These are phyloP conservation scores for Spinus pinus DNA, from an alignment of 2,797 vertebrate species.

Conservation along the genomic window DNA sequence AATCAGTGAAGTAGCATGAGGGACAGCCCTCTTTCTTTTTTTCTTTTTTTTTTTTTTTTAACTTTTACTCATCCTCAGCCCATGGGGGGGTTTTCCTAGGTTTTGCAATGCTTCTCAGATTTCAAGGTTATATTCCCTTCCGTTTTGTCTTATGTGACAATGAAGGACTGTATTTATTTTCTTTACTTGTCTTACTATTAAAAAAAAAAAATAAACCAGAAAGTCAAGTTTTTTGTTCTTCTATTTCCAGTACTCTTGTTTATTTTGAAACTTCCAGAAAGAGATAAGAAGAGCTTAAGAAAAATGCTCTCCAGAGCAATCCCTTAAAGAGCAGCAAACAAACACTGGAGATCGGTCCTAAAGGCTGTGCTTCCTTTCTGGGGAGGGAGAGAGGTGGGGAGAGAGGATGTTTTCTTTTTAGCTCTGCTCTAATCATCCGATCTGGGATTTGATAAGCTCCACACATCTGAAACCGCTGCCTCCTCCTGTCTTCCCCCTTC, in stretches of 20 bases:
- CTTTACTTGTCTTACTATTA: neutral
- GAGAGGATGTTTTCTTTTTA: constrained; percentile 58
- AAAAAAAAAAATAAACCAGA: neutral
- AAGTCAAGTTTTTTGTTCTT: neutral
- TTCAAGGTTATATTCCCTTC: neutral
- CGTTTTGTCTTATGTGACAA: neutral
- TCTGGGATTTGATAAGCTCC: constrained; percentile 54
- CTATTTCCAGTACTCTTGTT: neutral
- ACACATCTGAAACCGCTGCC: constrained; percentile 13
- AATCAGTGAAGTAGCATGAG: neutral
- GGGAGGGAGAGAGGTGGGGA: constrained; percentile 2
- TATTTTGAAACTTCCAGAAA: constrained; percentile 43
- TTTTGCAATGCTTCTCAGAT: neutral
- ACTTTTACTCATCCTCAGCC: neutral
- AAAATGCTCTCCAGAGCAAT: constrained; percentile 41
- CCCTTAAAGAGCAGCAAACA: constrained; percentile 45
- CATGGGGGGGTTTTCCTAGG: neutral
- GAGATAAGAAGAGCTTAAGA: constrained; percentile 32
- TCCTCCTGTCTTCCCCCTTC: constrained; percentile 34
- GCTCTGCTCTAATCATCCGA: constrained; percentile 19
- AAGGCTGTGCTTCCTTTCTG: constrained; percentile 44
- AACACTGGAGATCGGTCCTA: neutral
- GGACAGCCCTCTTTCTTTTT: neutral
- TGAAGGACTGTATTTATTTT: neutral
- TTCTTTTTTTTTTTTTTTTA: neutral